phyloP scores from a whole-genome alignment of 2,113 vertebrate genomes.

The Rhegmatorhina hoffmannsi region DNA sequence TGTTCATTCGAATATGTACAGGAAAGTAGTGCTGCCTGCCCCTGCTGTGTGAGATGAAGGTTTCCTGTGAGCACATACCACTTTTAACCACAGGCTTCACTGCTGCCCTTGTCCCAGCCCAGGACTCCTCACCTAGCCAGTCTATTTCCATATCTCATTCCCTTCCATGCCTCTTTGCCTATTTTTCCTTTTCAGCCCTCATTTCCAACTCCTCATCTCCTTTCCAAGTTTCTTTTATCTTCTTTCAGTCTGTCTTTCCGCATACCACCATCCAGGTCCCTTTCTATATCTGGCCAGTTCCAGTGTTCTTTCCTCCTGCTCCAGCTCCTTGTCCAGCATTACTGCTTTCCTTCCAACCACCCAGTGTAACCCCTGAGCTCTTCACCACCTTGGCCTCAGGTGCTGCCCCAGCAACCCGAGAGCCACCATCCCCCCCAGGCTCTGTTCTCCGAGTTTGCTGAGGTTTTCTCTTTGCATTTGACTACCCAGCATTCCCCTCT shows the following conservation, averaged over 20 bases:
- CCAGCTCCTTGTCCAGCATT: not conserved
- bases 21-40: not conserved
- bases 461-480: not conserved
- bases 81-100: not conserved
- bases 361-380: no score
- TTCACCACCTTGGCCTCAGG: not conserved
- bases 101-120: not conserved
- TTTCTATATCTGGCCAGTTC: not conserved
- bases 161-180: not conserved
- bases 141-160: fast-evolving
- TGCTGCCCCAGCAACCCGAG: fast-evolving
- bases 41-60: not conserved
- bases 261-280: not conserved
- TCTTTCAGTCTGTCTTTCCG: not conserved
- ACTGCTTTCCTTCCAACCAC: not conserved
- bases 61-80: not conserved
- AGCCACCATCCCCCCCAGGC: not conserved
- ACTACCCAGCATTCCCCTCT: not conserved
- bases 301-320: not conserved
- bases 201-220: not conserved
- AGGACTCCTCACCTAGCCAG: not conserved
- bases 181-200: not conserved
- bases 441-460: not conserved
- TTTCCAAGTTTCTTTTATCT: not conserved
- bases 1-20: not conserved